These are phyloP conservation scores for Trichosurus vulpecula DNA, from an alignment of 2,797 vertebrate species.

Conservation along the genomic window DNA sequence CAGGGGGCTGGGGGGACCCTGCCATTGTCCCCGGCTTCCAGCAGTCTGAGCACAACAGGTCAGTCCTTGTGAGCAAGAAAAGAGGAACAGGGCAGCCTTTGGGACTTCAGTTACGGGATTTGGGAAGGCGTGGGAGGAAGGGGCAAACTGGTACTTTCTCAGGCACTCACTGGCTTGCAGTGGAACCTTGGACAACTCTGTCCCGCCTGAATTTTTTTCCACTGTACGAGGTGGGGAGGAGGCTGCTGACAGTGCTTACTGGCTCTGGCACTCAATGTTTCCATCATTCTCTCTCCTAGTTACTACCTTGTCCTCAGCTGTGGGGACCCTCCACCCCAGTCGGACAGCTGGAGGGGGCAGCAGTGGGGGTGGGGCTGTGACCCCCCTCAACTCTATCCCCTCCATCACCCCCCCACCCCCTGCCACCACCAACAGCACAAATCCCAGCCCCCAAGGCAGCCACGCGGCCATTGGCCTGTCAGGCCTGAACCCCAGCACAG, in stretches of 20 bases:
- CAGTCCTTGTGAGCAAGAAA: conserved; percentile 58
- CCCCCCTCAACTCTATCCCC: conserved; percentile 88
- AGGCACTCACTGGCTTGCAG: rapidly evolving
- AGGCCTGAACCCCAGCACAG: conserved; percentile 87
- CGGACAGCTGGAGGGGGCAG: conserved; percentile 81
- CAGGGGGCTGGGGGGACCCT: conserved; percentile 80
- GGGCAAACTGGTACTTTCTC: background rate
- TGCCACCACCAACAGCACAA: conserved; percentile 91
- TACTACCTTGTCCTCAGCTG: conserved; percentile 91
- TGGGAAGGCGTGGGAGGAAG: background rate
- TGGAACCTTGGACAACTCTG: background rate
- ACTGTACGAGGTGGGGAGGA: background rate
- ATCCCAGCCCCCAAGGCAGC: conserved; percentile 89
- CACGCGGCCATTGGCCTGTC: conserved; percentile 91
- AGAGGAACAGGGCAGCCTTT: background rate
- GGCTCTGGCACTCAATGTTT: conserved; percentile 9
- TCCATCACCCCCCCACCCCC: conserved; percentile 92
- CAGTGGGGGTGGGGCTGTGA: conserved; percentile 81
- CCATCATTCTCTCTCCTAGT: conserved; percentile 81
- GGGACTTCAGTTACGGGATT: background rate
- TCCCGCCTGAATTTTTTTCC: background rate
- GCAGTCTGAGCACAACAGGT: conserved; percentile 95
- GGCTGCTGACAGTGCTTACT: background rate
- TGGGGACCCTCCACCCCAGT: conserved; percentile 90
- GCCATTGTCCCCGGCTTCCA: conserved; percentile 90